Base-by-base conservation (phyloP, 2,888 invertebrate species). In the Melieria omissa region DNA sequence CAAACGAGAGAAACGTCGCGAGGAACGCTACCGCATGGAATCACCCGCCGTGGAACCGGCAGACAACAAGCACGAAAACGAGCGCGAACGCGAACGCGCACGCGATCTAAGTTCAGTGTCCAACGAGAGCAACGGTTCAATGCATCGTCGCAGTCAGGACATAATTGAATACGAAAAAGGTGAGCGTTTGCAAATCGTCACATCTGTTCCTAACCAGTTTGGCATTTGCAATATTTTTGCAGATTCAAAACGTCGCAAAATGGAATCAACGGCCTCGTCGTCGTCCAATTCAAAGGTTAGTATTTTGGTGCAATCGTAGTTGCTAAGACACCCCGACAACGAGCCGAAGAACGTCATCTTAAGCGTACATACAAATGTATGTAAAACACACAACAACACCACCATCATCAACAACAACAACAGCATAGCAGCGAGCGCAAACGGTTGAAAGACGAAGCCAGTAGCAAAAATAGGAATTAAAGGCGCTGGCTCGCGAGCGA, bases 161-260 rank as follows among this genome's bases (percentile, higher is more conserved):
- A 85, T 88, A 69, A 80, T 87, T 82, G 90, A 91, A 80, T 88
- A 89, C 79, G 90, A 90, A 81, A 89, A 91, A 91, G 91, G 92
- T 91, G 58, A 29, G 44, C 9, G 29, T 0, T 42, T 12, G 29
- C 5, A 42, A 8, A 14, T 54, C n/a, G 8, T 14, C 14, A 14
- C 52, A 41, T 29, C 16, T 58, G 29, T 60, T 29, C 4, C 12
- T 6, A 55, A 41, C 16, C 1, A 12, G 54, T 54, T 45, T 62
- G 45, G 45, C 62, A 4, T 4, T 45, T 9, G 2, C 9, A 64
- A 14, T 9, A 8, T 67, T 6, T 45, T 74, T 77, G 65, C 54
- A 84, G 95, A 95, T 88, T 89, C 91, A 82, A 95, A 95, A 89
- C 91, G 95, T 88, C 92, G 95, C 89, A 95, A 95, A 91, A 86